Evolutionary conservation across 1,140 invertebrate species (phyloP).

Genomic region (Tetramorium parvispinum): DNA sequence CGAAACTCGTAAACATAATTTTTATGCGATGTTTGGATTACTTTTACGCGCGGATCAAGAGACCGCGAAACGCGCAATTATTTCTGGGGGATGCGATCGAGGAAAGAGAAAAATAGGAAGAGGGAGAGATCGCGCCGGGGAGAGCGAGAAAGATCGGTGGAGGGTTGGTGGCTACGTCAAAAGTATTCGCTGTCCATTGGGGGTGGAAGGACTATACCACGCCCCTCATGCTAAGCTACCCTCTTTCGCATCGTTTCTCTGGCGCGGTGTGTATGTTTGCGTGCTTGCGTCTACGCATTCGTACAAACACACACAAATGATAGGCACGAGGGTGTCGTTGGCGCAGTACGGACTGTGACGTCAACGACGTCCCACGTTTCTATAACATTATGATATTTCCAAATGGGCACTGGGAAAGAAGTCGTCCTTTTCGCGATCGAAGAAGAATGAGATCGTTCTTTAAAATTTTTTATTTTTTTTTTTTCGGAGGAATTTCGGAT

Average conservation of each 20-base stretch:
- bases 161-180: slow-evolving; percentile 64
- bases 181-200: slow-evolving; percentile 65
- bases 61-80: slow-evolving; percentile 84
- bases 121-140: slow-evolving; percentile 24
- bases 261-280: slow-evolving; percentile 25
- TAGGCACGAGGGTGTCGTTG: slow-evolving; percentile 60
- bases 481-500: neutral
- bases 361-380: slow-evolving; percentile 53
- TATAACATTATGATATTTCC: slow-evolving; percentile 26
- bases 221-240: slow-evolving; percentile 68
- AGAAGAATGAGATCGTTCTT: neutral
- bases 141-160: slow-evolving; percentile 55
- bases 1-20: slow-evolving; percentile 85
- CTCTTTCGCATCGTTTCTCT: slow-evolving; percentile 65
- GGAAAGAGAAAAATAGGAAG: slow-evolving; percentile 23
- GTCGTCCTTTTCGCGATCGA: neutral
- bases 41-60: slow-evolving; percentile 81
- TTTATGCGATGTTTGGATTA: slow-evolving; percentile 84
- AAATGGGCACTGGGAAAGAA: neutral
- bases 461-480: neutral
- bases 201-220: slow-evolving; percentile 55
- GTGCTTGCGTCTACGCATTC: neutral
- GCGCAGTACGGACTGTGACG: slow-evolving; percentile 25
- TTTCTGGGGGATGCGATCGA: slow-evolving; percentile 68
- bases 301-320: neutral